Evolutionary conservation across 2,888 invertebrate genomes (phyloP).

Genomic region (Amphipyra tragopoginis): DNA sequence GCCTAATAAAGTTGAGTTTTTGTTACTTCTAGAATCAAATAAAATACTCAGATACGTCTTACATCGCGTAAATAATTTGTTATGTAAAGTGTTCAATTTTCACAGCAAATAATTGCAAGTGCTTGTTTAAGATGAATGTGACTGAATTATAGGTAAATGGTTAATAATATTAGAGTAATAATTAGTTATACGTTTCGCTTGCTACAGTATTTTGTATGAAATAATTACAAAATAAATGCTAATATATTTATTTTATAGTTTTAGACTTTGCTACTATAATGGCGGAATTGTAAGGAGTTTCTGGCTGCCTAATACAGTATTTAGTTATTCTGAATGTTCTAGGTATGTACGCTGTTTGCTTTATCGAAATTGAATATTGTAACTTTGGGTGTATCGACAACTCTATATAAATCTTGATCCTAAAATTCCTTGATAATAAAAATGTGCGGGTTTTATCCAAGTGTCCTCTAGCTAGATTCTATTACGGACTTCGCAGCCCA

Average conservation of each 20-base stretch:
- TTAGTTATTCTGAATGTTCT: conserved; percentile 43
- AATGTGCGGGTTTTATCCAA: background rate
- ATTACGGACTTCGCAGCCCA: conserved; percentile 13
- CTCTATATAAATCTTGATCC: conserved; percentile 18
- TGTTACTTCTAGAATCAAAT: conserved; percentile 29
- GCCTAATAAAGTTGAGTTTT: conserved; percentile 42
- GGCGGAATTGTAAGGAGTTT: conserved; percentile 37
- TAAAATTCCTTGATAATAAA: conserved; percentile 13
- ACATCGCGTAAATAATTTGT: conserved; percentile 59
- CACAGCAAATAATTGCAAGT: conserved; percentile 72
- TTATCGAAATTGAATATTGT: conserved; percentile 18
- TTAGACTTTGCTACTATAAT: conserved; percentile 29
- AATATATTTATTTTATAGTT: conserved; percentile 48
- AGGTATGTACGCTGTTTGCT: conserved; percentile 35
- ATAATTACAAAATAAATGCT: conserved; percentile 39
- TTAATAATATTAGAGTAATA: conserved; percentile 59
- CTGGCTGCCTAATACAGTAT: conserved; percentile 40
- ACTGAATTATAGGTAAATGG: conserved; percentile 84
- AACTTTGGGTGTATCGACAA: conserved; percentile 40
- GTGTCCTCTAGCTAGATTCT: conserved; percentile 29
- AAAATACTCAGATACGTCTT: conserved; percentile 32
- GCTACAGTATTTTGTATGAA: conserved; percentile 55
- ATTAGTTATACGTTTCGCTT: conserved; percentile 62
- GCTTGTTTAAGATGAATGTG: conserved; percentile 86
- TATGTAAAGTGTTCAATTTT: conserved; percentile 76